Conservation (phyloP, 2,113 vertebrate species). For the Chauna torquata region DNA sequence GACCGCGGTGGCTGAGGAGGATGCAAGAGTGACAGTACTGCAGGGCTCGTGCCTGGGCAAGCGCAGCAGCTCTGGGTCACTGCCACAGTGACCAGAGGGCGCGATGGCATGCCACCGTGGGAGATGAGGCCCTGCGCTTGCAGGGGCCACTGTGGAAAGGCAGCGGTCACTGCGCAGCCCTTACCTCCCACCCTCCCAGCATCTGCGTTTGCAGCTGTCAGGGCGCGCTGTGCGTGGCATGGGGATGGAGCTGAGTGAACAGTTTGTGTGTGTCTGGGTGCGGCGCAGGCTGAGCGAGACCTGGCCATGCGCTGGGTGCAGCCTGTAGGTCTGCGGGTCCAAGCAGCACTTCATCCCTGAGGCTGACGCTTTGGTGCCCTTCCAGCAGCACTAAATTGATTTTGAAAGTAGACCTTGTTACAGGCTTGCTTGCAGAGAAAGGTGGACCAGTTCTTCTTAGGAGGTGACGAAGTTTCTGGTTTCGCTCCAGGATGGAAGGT, state of each 20-base stretch:
- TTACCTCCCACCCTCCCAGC: neutral
- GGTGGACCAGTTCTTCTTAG: neutral
- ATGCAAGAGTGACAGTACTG: neutral
- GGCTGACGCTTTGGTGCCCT: neutral
- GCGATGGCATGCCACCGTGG: neutral
- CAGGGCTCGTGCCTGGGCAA: neutral
- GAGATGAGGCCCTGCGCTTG: neutral
- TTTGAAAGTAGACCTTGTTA: neutral
- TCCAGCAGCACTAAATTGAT: neutral
- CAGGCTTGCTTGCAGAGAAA: neutral
- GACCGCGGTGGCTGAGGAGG: neutral
- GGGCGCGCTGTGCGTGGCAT: fast-evolving
- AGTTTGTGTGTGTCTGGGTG: neutral
- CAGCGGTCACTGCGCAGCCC: neutral
- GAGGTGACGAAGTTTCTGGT: neutral
- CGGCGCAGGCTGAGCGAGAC: neutral
- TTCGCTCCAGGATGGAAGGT: neutral
- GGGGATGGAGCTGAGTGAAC: neutral
- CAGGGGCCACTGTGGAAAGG: neutral
- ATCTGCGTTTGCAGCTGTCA: neutral
- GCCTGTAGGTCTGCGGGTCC: neutral
- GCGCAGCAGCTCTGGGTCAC: neutral
- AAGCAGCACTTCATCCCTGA: neutral
- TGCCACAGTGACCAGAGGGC: neutral
- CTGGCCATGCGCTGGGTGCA: neutral